Evolutionary conservation across 1,140 invertebrate species (phyloP).

Genomic region (Drosophila tristis): DNA sequence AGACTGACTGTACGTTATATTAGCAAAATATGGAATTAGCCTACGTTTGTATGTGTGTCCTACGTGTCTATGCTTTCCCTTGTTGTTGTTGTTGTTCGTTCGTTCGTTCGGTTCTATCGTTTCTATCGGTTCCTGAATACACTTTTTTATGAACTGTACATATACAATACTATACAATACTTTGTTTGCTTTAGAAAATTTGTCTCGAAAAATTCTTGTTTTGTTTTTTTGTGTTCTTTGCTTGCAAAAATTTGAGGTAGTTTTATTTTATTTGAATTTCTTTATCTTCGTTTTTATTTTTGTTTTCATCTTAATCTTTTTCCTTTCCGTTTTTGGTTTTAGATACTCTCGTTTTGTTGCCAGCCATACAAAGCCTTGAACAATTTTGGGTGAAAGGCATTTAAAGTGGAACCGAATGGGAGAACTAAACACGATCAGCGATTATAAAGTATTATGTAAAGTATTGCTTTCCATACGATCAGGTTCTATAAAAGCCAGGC

Average conservation of each 20-base stretch:
- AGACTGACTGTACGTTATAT: conserved; percentile 20
- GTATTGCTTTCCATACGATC: conserved; percentile 60
- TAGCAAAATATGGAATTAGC: conserved; percentile 70
- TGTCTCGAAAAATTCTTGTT: conserved; percentile 75
- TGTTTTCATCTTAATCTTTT: conserved; percentile 14
- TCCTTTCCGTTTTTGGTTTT: conserved; percentile 39
- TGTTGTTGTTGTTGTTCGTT: conserved; percentile 46
- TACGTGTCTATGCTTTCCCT: conserved; percentile 34
- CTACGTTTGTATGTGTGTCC: conserved; percentile 47
- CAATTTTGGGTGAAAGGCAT: conserved; percentile 55
- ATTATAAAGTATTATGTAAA: conserved; percentile 54
- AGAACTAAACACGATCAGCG: conserved; percentile 49
- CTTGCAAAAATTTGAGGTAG: conserved; percentile 69
- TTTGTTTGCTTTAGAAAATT: conserved; percentile 73
- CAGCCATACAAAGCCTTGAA: conserved; percentile 56
- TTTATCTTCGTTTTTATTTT: conserved; percentile 21
- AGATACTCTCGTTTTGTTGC: conserved; percentile 8
- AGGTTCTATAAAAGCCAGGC: no score
- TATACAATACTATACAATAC: conserved; percentile 20
- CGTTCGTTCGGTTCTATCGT: conserved; percentile 54
- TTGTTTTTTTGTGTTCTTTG: conserved; percentile 55
- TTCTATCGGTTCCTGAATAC: conserved; percentile 31
- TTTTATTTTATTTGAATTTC: conserved; percentile 69
- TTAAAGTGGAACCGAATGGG: conserved; percentile 41
- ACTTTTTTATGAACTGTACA: conserved; percentile 27